Percentiles rank a stretch among this genome's conserved stretches.
These are phyloP conservation scores for Mallotus villosus DNA, from an alignment of 2,797 vertebrate species.

Conservation along the genomic window DNA sequence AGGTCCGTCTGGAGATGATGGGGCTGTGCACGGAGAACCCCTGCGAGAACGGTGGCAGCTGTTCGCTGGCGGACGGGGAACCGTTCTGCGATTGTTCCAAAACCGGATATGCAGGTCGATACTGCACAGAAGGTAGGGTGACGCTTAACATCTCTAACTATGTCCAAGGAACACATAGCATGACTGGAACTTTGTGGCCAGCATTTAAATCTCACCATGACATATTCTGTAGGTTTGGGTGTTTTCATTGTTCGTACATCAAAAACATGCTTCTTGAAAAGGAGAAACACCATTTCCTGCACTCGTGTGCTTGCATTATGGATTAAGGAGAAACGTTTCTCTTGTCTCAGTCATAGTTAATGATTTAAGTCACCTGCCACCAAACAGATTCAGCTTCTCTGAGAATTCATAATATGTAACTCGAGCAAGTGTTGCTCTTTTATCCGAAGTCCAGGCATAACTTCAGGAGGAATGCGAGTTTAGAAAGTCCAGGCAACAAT, in stretches of 20 bases:
- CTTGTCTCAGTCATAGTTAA: not conserved
- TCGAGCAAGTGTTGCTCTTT: not conserved
- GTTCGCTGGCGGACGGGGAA: conserved; percentile 89
- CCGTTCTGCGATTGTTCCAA: conserved; percentile 93
- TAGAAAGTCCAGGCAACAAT: not conserved
- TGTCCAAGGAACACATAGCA: conserved; percentile 32
- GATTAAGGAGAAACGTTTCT: not conserved
- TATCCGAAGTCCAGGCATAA: not conserved
- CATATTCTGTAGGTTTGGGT: not conserved
- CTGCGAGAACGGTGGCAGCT: conserved; percentile 94
- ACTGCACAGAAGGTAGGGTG: conserved; percentile 95
- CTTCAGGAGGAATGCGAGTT: not conserved
- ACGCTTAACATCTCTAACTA: conserved; percentile 47
- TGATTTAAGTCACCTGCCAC: not conserved
- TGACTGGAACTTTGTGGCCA: not conserved
- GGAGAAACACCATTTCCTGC: not conserved
- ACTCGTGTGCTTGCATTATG: not conserved
- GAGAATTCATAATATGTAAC: not conserved
- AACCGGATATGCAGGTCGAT: conserved; percentile 91
- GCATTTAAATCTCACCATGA: not conserved
- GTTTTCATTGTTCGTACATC: not conserved
- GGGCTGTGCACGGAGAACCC: conserved; percentile 91
- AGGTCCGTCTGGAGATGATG: conserved; percentile 87
- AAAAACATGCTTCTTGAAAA: not conserved
- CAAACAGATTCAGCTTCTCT: not conserved